phyloP scores from a whole-genome alignment of 1,140 invertebrate species.

The Musca domestica region DNA sequence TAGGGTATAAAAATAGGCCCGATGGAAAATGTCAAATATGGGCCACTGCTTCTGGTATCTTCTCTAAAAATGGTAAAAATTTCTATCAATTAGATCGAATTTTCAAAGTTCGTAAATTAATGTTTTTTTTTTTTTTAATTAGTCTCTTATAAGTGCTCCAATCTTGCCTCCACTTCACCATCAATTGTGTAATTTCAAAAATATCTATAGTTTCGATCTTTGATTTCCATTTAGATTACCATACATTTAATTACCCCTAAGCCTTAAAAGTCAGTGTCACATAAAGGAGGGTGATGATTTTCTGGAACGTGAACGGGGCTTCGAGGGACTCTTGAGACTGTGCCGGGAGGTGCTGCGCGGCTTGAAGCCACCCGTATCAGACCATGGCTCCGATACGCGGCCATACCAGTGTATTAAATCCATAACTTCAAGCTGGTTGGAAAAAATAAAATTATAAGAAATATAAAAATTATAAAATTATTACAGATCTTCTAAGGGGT shows the following conservation, averaged over 20 bases:
- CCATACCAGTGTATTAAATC: slow-evolving; percentile 51
- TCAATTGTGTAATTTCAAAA: no score
- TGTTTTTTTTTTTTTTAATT: neutral
- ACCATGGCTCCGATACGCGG: slow-evolving; percentile 48
- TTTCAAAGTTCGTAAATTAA: no score
- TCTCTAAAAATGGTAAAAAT: no score
- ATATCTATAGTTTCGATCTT: neutral
- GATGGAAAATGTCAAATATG: no score
- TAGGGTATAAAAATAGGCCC: no score
- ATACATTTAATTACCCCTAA: neutral
- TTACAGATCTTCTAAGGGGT: neutral
- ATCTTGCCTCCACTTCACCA: no score
- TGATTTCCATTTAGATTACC: neutral
- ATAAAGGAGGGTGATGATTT: slow-evolving; percentile 50
- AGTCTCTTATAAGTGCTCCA: neutral
- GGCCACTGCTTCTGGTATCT: no score
- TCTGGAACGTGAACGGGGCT: slow-evolving; percentile 42
- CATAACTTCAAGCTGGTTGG: slow-evolving; percentile 45
- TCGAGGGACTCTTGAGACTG: slow-evolving; percentile 46
- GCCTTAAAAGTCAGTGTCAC: slow-evolving; percentile 38
- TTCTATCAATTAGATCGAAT: no score
- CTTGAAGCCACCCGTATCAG: slow-evolving; percentile 43
- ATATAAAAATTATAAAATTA: neutral
- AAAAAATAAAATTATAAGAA: neutral
- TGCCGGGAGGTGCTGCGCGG: slow-evolving; percentile 41